Evolutionary conservation across 37 sponge, comb jelly and placozoan genomes (phyloP).

Genomic region (Halichondria panicea): DNA sequence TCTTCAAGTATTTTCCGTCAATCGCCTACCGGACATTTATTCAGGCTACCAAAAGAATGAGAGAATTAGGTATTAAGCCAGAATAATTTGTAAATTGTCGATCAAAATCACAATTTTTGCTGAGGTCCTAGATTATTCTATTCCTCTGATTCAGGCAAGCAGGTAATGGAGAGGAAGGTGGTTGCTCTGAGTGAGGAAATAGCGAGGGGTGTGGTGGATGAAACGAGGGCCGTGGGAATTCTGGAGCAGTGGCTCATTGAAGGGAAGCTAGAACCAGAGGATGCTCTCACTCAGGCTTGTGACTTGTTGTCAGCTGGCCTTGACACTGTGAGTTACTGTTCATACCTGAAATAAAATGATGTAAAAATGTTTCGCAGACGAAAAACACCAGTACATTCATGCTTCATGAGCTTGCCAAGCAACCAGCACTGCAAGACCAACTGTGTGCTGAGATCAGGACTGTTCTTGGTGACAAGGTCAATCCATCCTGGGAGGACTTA

Average conservation of each 20-base stretch:
- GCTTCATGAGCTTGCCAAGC: slow-evolving; percentile 45
- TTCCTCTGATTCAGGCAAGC: too few relatives aligned
- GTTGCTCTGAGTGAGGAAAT: not conserved
- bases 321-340: slow-evolving; percentile 49
- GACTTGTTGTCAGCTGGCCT: slow-evolving; percentile 51
- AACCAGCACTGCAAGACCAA: slow-evolving; percentile 36
- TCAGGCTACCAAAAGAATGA: not conserved
- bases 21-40: not conserved
- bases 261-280: slow-evolving; percentile 17
- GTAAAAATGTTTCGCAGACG: too few relatives aligned
- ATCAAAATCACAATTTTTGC: too few relatives aligned
- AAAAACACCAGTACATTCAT: slow-evolving; percentile 38
- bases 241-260: slow-evolving; percentile 59
- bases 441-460: slow-evolving; percentile 23
- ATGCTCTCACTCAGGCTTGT: slow-evolving; percentile 14
- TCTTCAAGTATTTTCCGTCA: slow-evolving; percentile 6
- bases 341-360: too few relatives aligned
- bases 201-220: not conserved
- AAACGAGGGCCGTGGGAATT: not conserved
- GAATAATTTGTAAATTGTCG: too few relatives aligned
- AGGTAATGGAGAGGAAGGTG: not conserved
- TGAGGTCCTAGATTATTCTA: too few relatives aligned
- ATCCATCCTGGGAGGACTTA: slow-evolving; percentile 14
- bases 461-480: not conserved
- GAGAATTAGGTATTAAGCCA: not conserved